Evolutionary conservation across 2,888 invertebrate species (phyloP).

Genomic region (Epinotia demarniana): DNA sequence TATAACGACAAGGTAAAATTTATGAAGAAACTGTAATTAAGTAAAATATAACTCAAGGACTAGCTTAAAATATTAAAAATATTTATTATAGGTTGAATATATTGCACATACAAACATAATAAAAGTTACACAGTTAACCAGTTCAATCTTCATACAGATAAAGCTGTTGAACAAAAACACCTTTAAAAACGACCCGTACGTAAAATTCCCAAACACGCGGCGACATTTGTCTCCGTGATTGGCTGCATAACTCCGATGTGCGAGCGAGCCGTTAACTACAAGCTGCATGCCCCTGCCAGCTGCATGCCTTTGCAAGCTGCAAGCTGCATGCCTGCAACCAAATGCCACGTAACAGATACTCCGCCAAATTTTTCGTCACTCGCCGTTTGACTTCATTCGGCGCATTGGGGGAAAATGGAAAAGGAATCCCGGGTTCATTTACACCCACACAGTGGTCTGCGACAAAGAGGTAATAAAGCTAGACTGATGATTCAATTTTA

Average conservation of each 20-base stretch:
- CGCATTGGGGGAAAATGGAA: constrained; percentile 7
- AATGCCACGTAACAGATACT: neutral
- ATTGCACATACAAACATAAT: no score
- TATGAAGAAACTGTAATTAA: no score
- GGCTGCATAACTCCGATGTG: neutral
- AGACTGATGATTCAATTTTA: neutral
- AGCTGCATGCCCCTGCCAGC: neutral
- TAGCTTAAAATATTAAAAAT: no score
- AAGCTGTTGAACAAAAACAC: no score
- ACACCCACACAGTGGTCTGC: neutral
- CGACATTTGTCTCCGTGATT: neutral
- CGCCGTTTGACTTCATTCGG: neutral
- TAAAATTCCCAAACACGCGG: neutral
- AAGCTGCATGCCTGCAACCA: neutral
- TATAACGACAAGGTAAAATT: no score
- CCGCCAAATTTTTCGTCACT: neutral
- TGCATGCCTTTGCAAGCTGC: neutral
- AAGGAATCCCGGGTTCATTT: constrained; percentile 14
- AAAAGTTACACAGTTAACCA: no score
- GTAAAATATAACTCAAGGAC: no score
- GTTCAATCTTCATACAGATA: no score
- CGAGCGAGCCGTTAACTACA: neutral
- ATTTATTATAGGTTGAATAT: no score
- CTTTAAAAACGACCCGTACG: no score
- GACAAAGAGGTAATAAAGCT: neutral